Conservation (phyloP, 2,797 vertebrate species). For the Acestrorhynchus altus region DNA sequence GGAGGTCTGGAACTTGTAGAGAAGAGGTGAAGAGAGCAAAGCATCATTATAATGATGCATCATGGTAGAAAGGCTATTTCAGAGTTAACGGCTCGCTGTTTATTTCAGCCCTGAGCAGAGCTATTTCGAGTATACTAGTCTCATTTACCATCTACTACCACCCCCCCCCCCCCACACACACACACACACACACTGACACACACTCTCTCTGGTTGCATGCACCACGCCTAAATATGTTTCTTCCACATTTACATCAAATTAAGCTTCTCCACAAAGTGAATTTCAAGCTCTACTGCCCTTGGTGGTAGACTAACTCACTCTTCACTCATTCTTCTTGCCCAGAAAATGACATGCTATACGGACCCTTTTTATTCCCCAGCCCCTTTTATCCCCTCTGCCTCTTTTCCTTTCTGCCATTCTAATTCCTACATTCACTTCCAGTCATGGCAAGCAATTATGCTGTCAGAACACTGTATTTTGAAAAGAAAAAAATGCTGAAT, state of each 20-base stretch:
- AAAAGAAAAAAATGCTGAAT: slow-evolving; percentile 90
- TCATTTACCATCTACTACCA: slow-evolving; percentile 73
- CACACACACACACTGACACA: slow-evolving; percentile 18
- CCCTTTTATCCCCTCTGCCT: slow-evolving; percentile 37
- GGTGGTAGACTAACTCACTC: slow-evolving; percentile 91
- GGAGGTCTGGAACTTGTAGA: slow-evolving; percentile 26
- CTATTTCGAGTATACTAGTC: slow-evolving; percentile 76
- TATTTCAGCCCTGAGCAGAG: slow-evolving; percentile 77
- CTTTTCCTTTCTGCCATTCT: slow-evolving; percentile 60
- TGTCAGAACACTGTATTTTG: slow-evolving; percentile 94
- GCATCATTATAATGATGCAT: slow-evolving; percentile 31
- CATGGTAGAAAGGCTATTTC: slow-evolving; percentile 71
- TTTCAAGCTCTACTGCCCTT: slow-evolving; percentile 95
- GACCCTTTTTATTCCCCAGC: slow-evolving; percentile 71
- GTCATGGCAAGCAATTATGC: slow-evolving; percentile 93
- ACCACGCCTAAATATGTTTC: slow-evolving; percentile 93
- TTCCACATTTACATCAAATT: slow-evolving; percentile 98
- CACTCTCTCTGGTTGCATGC: slow-evolving; percentile 31
- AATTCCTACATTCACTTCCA: slow-evolving; percentile 81
- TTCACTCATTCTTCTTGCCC: slow-evolving; percentile 89
- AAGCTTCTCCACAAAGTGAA: slow-evolving; percentile 96
- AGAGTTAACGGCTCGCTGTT: slow-evolving; percentile 77
- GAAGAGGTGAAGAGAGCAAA: slow-evolving; percentile 22
- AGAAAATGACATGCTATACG: slow-evolving; percentile 94
- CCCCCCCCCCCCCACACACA: slow-evolving; percentile 3